phyloP scores from a whole-genome alignment of 2,797 vertebrate species.

The Pipistrellus pipistrellus region DNA sequence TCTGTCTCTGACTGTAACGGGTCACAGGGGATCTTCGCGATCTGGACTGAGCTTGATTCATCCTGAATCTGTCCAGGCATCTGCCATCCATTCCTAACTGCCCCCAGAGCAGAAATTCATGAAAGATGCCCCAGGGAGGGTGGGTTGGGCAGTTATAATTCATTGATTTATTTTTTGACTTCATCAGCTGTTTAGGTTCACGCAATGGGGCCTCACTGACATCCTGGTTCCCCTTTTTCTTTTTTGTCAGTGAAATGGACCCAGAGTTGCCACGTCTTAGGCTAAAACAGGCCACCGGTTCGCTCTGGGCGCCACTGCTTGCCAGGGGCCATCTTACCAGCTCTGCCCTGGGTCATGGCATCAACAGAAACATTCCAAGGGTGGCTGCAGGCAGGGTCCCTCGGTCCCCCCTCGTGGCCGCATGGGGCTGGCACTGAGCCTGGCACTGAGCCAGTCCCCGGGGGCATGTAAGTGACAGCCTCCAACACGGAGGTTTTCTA shows the following conservation, averaged over 20 bases:
- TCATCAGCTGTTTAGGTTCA: not conserved
- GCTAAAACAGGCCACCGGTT: not conserved
- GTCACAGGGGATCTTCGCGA: not conserved
- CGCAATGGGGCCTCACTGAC: not conserved
- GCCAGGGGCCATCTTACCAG: not conserved
- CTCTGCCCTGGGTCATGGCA: too few relatives aligned
- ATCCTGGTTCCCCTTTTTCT: not conserved
- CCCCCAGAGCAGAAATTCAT: not conserved
- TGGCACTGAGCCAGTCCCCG: rapidly evolving
- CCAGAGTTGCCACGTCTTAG: not conserved
- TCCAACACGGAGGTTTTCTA: not conserved
- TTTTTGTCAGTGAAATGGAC: not conserved
- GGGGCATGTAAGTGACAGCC: not conserved
- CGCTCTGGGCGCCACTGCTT: not conserved
- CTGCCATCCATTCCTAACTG: not conserved
- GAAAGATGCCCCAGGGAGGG: not conserved
- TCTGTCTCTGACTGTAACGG: not conserved
- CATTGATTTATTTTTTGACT: not conserved
- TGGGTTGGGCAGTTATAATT: not conserved
- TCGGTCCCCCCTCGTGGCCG: too few relatives aligned
- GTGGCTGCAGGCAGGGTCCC: not conserved
- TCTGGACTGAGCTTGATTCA: not conserved
- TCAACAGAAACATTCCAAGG: too few relatives aligned
- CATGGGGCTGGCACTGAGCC: too few relatives aligned
- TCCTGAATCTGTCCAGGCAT: not conserved